Conservation (phyloP, 2,888 invertebrate genomes). For the Eulithis testata region DNA sequence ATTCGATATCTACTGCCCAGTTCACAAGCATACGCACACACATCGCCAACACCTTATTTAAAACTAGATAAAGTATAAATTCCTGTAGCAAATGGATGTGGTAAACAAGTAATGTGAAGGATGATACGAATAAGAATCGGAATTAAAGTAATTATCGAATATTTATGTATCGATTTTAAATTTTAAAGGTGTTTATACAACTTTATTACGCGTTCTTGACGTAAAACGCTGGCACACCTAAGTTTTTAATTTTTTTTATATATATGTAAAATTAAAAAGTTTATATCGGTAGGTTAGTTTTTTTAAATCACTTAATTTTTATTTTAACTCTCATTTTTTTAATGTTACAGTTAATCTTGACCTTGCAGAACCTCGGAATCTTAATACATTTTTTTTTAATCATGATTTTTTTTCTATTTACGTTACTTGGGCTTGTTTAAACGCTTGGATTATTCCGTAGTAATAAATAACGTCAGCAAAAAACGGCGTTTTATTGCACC, state of each 20-base stretch:
- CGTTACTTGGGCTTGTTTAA: no score
- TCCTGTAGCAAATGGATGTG: constrained; percentile 25
- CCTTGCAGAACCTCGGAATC: no score
- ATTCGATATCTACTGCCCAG: constrained; percentile 51
- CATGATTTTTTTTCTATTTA: no score
- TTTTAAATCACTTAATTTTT: no score
- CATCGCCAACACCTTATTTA: constrained; percentile 29
- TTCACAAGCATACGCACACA: constrained; percentile 14
- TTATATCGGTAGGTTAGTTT: no score
- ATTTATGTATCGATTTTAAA: constrained; percentile 45
- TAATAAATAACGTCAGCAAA: no score
- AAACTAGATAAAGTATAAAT: constrained; percentile 41
- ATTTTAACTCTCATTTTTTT: no score
- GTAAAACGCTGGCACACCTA: background rate
- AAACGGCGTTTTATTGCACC: constrained; percentile 26
- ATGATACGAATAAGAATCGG: constrained; percentile 61
- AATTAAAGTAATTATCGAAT: constrained; percentile 63
- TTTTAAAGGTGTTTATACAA: constrained; percentile 16
- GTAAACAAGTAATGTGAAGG: constrained; percentile 45
- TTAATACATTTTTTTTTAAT: no score
- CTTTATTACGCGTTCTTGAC: constrained; percentile 5
- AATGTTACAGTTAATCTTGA: no score
- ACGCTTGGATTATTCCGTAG: no score
- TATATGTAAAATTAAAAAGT: no score
- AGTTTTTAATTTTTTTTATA: no score